Conservation (phyloP, 1,140 invertebrate genomes). For the Catajapyx aquilonaris region DNA sequence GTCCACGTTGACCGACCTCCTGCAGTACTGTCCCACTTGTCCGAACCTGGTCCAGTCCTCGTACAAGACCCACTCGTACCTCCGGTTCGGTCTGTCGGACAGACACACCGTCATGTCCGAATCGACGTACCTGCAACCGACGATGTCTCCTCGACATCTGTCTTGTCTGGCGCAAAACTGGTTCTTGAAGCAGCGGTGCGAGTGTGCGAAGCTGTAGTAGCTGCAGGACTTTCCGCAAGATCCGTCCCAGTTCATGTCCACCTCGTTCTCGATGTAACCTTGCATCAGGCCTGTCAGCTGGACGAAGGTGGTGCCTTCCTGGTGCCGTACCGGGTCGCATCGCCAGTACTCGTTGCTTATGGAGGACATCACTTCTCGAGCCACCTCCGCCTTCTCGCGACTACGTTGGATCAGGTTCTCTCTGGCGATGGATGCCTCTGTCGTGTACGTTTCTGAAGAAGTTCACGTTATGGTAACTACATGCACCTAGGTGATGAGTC, state of each 20-base stretch:
- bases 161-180: not conserved
- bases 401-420: conserved; percentile 38
- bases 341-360: conserved; percentile 43
- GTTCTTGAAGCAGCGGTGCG: not conserved
- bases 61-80: conserved; percentile 19
- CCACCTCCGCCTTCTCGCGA: conserved; percentile 35
- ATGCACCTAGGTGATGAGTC: not conserved
- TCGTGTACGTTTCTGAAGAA: conserved; percentile 15
- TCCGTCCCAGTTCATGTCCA: conserved; percentile 16
- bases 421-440: conserved; percentile 32
- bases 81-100: conserved; percentile 12
- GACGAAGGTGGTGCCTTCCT: conserved; percentile 44
- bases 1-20: conserved; percentile 13
- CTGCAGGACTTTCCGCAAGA: conserved; percentile 18
- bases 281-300: conserved; percentile 53
- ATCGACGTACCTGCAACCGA: conserved; percentile 18
- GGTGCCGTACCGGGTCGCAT: conserved; percentile 47
- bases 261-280: conserved; percentile 21
- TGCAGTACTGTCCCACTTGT: conserved; percentile 6
- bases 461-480: not conserved
- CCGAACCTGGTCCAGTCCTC: conserved; percentile 15
- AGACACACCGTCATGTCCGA: conserved; percentile 18
- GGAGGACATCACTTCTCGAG: conserved; percentile 37
- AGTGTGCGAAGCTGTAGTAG: conserved; percentile 12
- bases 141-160: conserved; percentile 2